Base-by-base conservation (phyloP, 2,797 vertebrate species). In the Sphenodon punctatus region DNA sequence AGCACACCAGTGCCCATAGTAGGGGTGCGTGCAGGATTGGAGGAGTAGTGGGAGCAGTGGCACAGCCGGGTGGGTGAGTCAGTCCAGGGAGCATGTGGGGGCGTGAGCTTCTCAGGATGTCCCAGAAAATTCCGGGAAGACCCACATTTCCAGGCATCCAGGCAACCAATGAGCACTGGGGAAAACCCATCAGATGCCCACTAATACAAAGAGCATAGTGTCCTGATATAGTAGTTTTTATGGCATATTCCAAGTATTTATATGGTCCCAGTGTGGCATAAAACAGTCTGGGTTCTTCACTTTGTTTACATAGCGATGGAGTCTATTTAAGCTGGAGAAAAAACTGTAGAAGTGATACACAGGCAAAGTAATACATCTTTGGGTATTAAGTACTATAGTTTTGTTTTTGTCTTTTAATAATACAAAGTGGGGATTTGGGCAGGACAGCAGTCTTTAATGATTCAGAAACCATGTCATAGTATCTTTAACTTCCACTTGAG, bases 401-500 rank as follows among this genome's bases (percentile, higher is more conserved):
- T 55, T n/a, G 83, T 90, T 85, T 70, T 16, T 56, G 77, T 23
- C 39, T n/a, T 74, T 59, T 77, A 79, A 77, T 89, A 22, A 4
- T 83, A 64, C 41, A 59, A 83, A 60, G 69, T 70, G 39, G 78
- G 46, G 81, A 80, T 91, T 83, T 70, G 69, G 61, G 46, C 71
- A 86, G 75, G 66, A 77, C 89, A 93, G 86, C 71, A 68, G 27
- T 85, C 86, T 85, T 70, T 75, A 85, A 80, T 82, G 78, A 75
- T 67, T 80, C 77, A 75, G 6, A 89, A 92, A 89, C 84, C 86
- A 87, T 85, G 66, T 67, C 58, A 69, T 69, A 42, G 72, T 82
- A 84, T 87, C 90, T 89, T 91, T 92, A 90, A 89, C 81, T 90
- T 93, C 91, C 89, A 87, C 89, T 93, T 92, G 85, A 91, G 91